Evolutionary conservation across 2,113 vertebrate species (phyloP).

Genomic region (cattle (Bos taurus)): DNA sequence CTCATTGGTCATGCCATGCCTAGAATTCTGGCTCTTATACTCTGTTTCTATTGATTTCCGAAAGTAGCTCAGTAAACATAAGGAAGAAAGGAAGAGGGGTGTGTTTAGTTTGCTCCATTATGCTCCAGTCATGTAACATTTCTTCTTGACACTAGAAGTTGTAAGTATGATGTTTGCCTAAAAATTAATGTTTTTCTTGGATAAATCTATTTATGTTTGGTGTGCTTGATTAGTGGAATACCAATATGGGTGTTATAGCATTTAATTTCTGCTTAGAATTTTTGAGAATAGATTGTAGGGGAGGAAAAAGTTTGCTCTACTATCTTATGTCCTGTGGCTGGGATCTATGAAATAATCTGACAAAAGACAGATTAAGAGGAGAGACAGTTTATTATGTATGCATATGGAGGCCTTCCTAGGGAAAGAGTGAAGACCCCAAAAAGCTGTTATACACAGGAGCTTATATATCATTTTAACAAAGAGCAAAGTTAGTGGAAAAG

Average conservation of each 20-base stretch:
- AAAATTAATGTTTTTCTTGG: background rate
- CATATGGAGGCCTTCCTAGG: background rate
- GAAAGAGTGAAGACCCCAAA: background rate
- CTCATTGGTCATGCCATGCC: background rate
- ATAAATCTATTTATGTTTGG: background rate
- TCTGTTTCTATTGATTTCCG: conserved; percentile 32
- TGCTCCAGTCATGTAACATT: background rate
- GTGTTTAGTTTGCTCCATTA: background rate
- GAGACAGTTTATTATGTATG: background rate
- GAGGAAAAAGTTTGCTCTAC: background rate
- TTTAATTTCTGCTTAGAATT: conserved; percentile 14
- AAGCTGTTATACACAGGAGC: background rate
- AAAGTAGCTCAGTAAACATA: background rate
- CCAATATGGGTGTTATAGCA: background rate
- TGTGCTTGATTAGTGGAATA: background rate
- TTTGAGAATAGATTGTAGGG: background rate
- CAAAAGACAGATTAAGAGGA: background rate
- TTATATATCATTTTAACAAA: background rate
- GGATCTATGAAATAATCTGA: background rate
- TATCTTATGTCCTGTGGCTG: background rate
- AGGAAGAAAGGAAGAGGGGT: background rate
- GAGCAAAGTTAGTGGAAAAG: background rate
- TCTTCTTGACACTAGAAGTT: background rate
- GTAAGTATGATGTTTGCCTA: background rate
- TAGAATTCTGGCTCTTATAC: background rate